Conservation (phyloP, 2,888 invertebrate genomes). For the Oligia strigilis region DNA sequence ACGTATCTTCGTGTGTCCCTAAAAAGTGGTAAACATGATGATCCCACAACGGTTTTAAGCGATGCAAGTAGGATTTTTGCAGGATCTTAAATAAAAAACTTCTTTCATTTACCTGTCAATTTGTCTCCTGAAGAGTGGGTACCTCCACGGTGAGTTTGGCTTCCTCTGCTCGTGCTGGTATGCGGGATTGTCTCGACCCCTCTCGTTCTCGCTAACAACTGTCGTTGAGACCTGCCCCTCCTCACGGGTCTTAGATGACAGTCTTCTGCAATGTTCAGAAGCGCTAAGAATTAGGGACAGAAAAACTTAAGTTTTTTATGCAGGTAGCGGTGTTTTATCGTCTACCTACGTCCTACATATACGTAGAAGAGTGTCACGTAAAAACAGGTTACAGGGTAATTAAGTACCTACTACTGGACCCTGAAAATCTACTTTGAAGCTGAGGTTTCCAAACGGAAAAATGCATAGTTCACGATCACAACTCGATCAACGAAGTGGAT, state of each 20-base stretch:
- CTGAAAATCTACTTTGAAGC: neutral
- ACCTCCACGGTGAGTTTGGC: slow-evolving; percentile 94
- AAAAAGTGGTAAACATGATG: neutral
- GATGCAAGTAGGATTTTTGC: neutral
- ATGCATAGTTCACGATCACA: neutral
- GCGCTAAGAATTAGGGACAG: slow-evolving; percentile 53
- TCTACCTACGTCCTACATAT: slow-evolving; percentile 19
- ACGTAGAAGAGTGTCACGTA: neutral
- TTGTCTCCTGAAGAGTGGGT: slow-evolving; percentile 90
- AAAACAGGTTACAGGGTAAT: neutral
- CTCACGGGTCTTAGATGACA: slow-evolving; percentile 93
- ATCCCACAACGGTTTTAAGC: neutral
- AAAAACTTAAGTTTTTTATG: slow-evolving; percentile 34
- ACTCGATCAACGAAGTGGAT: neutral
- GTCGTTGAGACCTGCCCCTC: slow-evolving; percentile 86
- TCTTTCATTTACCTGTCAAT: slow-evolving; percentile 83
- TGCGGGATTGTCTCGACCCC: slow-evolving; percentile 92
- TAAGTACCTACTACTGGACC: too few species aligned
- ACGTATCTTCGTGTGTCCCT: neutral
- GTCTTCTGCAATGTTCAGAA: slow-evolving; percentile 85
- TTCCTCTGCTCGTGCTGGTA: slow-evolving; percentile 91
- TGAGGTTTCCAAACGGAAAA: neutral
- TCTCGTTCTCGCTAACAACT: slow-evolving; percentile 83
- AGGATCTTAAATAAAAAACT: neutral
- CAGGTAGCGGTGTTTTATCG: slow-evolving; percentile 15